phyloP scores from a whole-genome alignment of 2,113 vertebrate genomes.

The Sakesphorus luctuosus region DNA sequence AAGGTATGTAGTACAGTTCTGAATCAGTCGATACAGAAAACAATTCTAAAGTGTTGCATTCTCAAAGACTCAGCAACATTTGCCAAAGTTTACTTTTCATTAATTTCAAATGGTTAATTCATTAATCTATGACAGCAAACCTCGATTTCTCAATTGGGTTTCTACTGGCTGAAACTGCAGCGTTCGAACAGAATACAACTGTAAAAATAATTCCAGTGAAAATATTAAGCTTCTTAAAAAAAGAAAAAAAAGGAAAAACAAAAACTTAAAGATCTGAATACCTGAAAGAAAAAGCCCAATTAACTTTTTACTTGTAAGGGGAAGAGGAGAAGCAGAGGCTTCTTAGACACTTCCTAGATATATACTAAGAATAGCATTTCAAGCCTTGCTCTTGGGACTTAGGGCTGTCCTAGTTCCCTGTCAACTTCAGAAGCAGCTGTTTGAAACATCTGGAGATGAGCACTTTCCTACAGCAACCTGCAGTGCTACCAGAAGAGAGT shows the following conservation, averaged over 20 bases:
- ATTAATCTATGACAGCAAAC: background rate
- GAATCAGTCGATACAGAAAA: background rate
- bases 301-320: background rate
- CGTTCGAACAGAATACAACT: background rate
- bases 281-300: background rate
- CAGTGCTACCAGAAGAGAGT: background rate
- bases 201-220: background rate
- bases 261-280: background rate
- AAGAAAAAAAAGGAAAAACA: too few species aligned
- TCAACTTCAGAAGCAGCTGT: background rate
- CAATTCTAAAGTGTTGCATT: background rate
- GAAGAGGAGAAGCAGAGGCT: background rate
- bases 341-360: background rate
- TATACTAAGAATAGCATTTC: slow-evolving; percentile 30
- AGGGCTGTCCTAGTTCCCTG: background rate
- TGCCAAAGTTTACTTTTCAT: background rate
- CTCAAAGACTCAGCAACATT: background rate
- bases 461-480: background rate
- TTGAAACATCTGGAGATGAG: background rate
- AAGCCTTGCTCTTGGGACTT: background rate
- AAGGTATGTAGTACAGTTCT: background rate
- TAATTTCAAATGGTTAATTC: background rate
- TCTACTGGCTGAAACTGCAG: background rate
- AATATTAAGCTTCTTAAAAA: background rate
- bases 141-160: background rate